These are phyloP conservation scores for Cataglyphis hispanica DNA, from an alignment of 1,140 invertebrate species.

Conservation along the genomic window DNA sequence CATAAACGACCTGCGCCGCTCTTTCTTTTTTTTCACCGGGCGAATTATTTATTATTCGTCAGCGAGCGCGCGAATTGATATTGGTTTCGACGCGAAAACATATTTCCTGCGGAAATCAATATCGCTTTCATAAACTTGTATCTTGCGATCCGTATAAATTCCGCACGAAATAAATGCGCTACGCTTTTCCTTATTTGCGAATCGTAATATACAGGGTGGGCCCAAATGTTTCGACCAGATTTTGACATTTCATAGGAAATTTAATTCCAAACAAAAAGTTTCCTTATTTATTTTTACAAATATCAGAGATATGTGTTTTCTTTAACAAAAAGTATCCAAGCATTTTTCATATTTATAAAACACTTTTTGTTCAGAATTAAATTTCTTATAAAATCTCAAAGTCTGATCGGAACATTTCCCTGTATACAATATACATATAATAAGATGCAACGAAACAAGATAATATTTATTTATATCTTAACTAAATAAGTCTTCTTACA, in stretches of 20 bases:
- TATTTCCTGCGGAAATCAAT: background rate
- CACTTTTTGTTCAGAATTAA: too few species aligned
- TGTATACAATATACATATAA: too few species aligned
- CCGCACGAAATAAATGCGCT: background rate
- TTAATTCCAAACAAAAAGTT: too few species aligned
- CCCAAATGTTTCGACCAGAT: too few species aligned
- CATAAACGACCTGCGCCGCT: slow-evolving; percentile 22
- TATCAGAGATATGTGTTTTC: too few species aligned
- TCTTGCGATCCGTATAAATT: background rate
- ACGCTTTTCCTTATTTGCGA: background rate
- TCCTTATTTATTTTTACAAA: too few species aligned
- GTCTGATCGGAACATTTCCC: too few species aligned
- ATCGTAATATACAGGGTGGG: too few species aligned
- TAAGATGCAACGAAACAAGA: background rate
- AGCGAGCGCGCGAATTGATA: slow-evolving; percentile 25
- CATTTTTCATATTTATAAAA: too few species aligned
- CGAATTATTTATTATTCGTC: slow-evolving; percentile 7
- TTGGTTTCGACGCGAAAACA: background rate
- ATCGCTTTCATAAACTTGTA: background rate
- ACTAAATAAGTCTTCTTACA: background rate
- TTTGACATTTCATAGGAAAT: too few species aligned
- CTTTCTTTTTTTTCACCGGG: background rate
- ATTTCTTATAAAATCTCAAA: too few species aligned
- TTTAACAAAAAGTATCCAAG: too few species aligned
- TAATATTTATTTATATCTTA: background rate